These are phyloP conservation scores for Antheraea pernyi DNA, from an alignment of 1,140 invertebrate genomes.

Conservation along the genomic window DNA sequence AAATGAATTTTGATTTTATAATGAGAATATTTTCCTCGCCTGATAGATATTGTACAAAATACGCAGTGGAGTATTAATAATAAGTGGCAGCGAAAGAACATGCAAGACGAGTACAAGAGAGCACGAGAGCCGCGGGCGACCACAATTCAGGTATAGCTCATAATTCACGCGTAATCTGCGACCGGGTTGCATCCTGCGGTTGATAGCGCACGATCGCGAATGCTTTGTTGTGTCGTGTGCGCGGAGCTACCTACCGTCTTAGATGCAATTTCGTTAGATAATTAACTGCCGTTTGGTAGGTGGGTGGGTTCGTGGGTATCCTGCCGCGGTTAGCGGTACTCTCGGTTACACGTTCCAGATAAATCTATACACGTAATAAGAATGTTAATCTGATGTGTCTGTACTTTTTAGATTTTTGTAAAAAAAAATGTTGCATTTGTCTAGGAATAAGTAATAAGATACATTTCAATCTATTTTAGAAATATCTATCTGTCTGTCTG, in stretches of 20 bases:
- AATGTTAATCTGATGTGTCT: too few species aligned
- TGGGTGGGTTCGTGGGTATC: not conserved
- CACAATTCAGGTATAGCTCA: constrained; percentile 43
- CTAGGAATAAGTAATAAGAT: too few species aligned
- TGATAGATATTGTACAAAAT: not conserved
- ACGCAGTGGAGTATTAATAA: constrained; percentile 3
- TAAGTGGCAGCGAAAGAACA: constrained; percentile 25
- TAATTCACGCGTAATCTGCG: constrained; percentile 54
- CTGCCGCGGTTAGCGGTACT: not conserved
- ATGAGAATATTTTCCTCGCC: not conserved
- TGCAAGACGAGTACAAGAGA: constrained; percentile 14
- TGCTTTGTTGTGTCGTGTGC: constrained; percentile 37
- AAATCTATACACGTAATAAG: not conserved
- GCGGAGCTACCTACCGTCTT: constrained; percentile 11
- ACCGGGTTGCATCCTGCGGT: constrained; percentile 42
- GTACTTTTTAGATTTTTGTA: too few species aligned
- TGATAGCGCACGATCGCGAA: constrained; percentile 38
- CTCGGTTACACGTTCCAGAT: not conserved
- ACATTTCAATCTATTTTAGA: too few species aligned
- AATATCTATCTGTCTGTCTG: too few species aligned
- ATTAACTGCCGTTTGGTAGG: constrained; percentile 25
- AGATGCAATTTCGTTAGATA: constrained; percentile 28
- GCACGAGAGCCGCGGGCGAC: constrained; percentile 29
- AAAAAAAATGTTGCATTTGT: too few species aligned
- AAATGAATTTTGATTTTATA: not conserved